Percentiles rank a stretch among this genome's conserved stretches.
Evolutionary conservation across 2,113 vertebrate genomes (phyloP).

Genomic region (Mobula hypostoma): DNA sequence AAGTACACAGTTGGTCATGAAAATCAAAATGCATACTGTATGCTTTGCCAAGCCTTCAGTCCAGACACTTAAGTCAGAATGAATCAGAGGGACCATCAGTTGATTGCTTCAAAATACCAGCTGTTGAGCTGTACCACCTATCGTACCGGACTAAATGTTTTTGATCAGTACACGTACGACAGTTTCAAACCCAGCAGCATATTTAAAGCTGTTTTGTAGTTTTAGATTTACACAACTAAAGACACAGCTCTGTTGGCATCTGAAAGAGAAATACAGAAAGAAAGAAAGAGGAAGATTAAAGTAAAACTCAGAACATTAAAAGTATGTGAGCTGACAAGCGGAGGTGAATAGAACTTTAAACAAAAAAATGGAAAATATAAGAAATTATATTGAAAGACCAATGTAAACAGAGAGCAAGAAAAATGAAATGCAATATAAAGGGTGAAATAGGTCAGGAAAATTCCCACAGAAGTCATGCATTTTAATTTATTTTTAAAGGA

Average conservation of each 20-base stretch:
- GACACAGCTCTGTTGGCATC: not conserved
- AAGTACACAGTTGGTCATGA: not conserved
- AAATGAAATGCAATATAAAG: not conserved
- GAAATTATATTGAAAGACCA: not conserved
- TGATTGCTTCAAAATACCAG: not conserved
- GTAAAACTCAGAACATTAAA: not conserved
- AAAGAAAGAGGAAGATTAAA: not conserved
- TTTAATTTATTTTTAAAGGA: not conserved
- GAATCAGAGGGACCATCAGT: not conserved
- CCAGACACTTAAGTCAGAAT: conserved; percentile 1
- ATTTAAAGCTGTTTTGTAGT: not conserved
- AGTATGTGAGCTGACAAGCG: not conserved
- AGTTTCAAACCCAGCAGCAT: not conserved
- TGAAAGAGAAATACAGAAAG: not conserved
- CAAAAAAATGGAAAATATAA: not conserved
- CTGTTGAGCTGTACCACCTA: not conserved
- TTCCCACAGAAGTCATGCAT: not conserved
- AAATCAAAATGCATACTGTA: not conserved
- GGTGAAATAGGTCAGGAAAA: not conserved
- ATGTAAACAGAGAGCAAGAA: not conserved
- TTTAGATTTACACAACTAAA: not conserved
- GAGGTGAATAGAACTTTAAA: not conserved
- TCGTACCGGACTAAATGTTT: not conserved
- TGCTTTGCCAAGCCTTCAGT: not conserved
- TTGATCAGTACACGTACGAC: conserved; percentile 16